Conservation (phyloP, 2,113 vertebrate species). For the Myxocyprinus asiaticus region DNA sequence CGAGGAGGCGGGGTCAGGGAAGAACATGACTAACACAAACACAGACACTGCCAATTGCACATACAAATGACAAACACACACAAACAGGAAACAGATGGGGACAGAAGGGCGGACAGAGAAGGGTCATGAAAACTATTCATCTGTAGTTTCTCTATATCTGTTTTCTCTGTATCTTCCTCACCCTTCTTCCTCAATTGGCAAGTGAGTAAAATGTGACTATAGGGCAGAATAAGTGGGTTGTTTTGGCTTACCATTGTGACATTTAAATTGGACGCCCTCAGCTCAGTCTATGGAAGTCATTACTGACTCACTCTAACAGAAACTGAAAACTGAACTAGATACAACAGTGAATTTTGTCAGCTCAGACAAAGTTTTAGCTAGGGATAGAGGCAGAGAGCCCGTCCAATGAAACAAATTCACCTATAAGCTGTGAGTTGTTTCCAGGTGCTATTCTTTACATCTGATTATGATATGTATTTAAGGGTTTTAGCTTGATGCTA, state of each 20-base stretch:
- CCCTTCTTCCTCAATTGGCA: constrained; percentile 27
- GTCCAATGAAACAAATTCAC: background rate
- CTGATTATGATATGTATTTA: background rate
- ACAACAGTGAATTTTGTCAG: constrained; percentile 8
- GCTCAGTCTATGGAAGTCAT: constrained; percentile 38
- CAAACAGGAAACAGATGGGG: too few species aligned
- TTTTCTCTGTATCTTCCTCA: background rate
- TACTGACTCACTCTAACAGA: constrained; percentile 20
- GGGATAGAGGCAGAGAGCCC: constrained; percentile 15
- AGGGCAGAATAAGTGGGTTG: constrained; percentile 44
- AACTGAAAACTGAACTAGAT: constrained; percentile 12
- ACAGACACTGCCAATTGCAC: too few species aligned
- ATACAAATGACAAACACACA: too few species aligned
- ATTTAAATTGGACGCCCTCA: constrained; percentile 43
- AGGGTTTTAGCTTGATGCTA: too few species aligned
- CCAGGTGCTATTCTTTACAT: background rate
- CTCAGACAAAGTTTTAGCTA: background rate
- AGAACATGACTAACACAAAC: too few species aligned
- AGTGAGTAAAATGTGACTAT: constrained; percentile 44
- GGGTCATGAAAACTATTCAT: background rate
- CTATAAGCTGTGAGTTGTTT: background rate
- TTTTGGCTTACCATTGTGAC: constrained; percentile 42
- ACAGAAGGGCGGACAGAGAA: too few species aligned
- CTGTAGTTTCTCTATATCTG: background rate
- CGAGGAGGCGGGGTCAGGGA: too few species aligned